A percentile compares a stretch with the other conserved stretches of the same genome.
Evolutionary conservation across 2,797 vertebrate genomes (phyloP).

Genomic region (Vipera latastei): DNA sequence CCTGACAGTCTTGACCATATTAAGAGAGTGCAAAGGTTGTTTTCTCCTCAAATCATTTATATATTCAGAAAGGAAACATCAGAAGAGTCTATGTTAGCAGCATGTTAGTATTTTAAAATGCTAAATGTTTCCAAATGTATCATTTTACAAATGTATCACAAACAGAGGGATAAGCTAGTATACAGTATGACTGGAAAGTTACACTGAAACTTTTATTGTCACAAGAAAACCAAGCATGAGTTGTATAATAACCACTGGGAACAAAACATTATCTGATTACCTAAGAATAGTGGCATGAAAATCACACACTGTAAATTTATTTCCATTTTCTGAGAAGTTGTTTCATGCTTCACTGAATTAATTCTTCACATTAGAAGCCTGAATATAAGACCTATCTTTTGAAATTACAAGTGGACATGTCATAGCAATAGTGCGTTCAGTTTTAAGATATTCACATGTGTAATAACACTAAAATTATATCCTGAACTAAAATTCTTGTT

Average conservation of each 20-base stretch:
- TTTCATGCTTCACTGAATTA: constrained; percentile 43
- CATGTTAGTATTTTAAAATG: neutral
- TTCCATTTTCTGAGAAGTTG: constrained; percentile 45
- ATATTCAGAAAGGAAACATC: neutral
- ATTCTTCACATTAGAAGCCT: constrained; percentile 39
- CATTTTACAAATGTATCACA: neutral
- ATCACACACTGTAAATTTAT: constrained; percentile 55
- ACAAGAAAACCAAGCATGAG: constrained; percentile 36
- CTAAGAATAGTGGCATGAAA: constrained; percentile 58
- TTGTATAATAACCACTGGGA: constrained; percentile 55
- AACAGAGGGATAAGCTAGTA: constrained; percentile 29
- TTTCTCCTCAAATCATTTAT: neutral
- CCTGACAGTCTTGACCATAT: neutral
- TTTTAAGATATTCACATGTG: constrained; percentile 23
- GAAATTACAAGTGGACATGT: neutral
- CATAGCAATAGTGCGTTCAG: constrained; percentile 15
- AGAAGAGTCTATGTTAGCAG: neutral
- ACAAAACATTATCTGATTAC: constrained; percentile 65
- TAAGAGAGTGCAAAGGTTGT: neutral
- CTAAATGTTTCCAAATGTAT: constrained; percentile 5
- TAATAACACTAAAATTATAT: constrained; percentile 18
- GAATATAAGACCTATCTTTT: constrained; percentile 33
- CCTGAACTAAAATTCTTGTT: constrained; percentile 14
- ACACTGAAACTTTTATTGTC: constrained; percentile 47
- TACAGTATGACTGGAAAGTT: constrained; percentile 34